Evolutionary conservation across 2,797 vertebrate genomes (phyloP), one percentile per base, ranked within the genome.

Genomic region (Champsocephalus gunnari): DNA sequence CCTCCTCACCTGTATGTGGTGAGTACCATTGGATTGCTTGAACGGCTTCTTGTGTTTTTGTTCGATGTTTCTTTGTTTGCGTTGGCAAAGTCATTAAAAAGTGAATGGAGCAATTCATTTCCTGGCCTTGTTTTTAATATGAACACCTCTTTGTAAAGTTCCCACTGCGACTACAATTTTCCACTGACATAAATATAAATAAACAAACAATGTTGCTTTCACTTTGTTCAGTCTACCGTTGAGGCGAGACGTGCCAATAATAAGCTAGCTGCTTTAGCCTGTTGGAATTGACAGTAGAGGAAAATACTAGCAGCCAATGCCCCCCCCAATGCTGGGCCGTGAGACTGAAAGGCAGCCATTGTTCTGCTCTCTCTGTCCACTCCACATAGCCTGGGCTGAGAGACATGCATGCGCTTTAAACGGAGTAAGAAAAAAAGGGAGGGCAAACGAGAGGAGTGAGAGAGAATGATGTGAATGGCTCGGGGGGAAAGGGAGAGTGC

Each of bases 311-410:
- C 92, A 89, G 77, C 86, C 80, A 66, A n/a, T 59, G 13, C 0
- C 17, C 72, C 71, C 49, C 71, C 53, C 53, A 73, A 73, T 32
- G 80, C 88, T 78, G 83, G 76, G 84, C 88, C 80, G 86, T 90
- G 88, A 83, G 78, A 87, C 93, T 96, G 94, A 97, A 97, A 96
- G 96, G 89, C 87, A 53, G 71, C 93, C 93, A 95, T 97, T 98
- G 97, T 97, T 96, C 92, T 93, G 85, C 79, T 90, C 78, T 81
- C 89, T 89, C 84, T 88, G 91, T 94, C 93, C 91, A 92, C 94
- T 92, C 89, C 94, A 92, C 89, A 94, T 85, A 91, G 87, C 88
- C 81, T 49, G 86, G 90, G 89, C 94, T 91, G 88, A 87, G 94
- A 96, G 94, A 93, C 93, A 93, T 95, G 95, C 95, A 93, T 96